phyloP scores from a whole-genome alignment of 2,113 vertebrate genomes.

The Dasyornis broadbenti region DNA sequence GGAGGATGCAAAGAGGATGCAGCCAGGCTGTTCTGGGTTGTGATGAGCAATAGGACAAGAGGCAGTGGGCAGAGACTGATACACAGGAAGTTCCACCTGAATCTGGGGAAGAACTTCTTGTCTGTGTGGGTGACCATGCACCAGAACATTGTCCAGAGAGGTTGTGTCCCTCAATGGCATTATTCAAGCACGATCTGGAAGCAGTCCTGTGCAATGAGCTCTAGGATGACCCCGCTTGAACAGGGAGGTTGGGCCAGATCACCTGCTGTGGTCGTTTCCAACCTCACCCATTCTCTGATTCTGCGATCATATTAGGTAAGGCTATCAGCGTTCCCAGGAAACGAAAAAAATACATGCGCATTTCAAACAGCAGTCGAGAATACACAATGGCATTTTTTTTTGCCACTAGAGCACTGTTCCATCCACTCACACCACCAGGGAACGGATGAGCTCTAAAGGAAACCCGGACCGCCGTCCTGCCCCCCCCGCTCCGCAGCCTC shows the following conservation, averaged over 20 bases:
- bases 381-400: fast-evolving
- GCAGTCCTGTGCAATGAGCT: no score
- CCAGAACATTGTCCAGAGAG: background rate
- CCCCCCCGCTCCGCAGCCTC: background rate
- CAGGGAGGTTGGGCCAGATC: background rate
- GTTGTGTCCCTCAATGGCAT: no score
- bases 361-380: background rate
- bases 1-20: no score
- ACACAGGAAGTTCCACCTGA: background rate
- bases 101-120: background rate
- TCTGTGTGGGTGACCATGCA: fast-evolving
- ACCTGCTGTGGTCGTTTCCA: background rate
- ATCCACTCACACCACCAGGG: fast-evolving
- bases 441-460: fast-evolving
- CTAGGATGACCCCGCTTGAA: no score
- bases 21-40: background rate
- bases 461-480: fast-evolving
- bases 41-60: background rate
- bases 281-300: background rate
- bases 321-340: background rate
- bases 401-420: fast-evolving
- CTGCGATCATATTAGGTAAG: background rate
- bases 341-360: background rate
- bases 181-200: background rate
- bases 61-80: background rate